Evolutionary conservation across 2,113 vertebrate species (phyloP).

Genomic region (Oncorhynchus nerka): DNA sequence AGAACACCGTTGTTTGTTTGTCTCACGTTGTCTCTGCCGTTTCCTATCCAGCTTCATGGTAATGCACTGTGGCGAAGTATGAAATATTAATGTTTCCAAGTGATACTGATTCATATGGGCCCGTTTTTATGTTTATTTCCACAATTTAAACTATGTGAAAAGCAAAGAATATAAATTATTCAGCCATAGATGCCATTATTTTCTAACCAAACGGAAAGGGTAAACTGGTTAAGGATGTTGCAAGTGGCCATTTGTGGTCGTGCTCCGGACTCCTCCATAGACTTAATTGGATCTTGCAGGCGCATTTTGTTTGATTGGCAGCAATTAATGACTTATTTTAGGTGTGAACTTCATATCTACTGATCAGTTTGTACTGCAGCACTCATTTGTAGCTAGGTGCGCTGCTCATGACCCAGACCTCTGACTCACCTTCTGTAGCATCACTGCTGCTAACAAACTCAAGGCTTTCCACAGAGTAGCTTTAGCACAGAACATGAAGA

Average conservation of each 20-base stretch:
- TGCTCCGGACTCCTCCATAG: not conserved
- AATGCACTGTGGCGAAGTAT: slow-evolving; percentile 12
- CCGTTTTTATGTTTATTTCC: not conserved
- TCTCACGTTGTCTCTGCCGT: slow-evolving; percentile 9
- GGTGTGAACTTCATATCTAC: slow-evolving; percentile 4
- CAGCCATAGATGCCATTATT: not conserved
- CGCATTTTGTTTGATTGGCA: slow-evolving; percentile 32
- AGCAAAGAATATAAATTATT: not conserved
- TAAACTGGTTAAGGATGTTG: slow-evolving; percentile 12
- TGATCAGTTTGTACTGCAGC: too few species aligned
- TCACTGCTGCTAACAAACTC: not conserved
- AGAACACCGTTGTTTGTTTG: slow-evolving; percentile 11
- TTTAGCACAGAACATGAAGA: not conserved
- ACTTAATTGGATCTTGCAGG: slow-evolving; percentile 7
- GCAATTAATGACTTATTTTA: slow-evolving; percentile 20
- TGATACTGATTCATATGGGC: slow-evolving; percentile 13
- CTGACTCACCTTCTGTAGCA: slow-evolving; percentile 9
- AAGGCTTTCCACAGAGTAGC: not conserved
- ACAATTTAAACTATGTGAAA: slow-evolving; percentile 2
- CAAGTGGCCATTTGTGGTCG: too few species aligned
- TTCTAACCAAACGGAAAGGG: not conserved
- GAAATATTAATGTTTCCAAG: slow-evolving; percentile 36
- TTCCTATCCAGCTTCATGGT: slow-evolving; percentile 24
- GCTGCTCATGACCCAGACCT: slow-evolving; percentile 31
- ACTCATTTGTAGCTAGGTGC: slow-evolving; percentile 27